These are phyloP conservation scores for Sylvietta virens DNA, from an alignment of 2,113 vertebrate genomes.

Conservation along the genomic window DNA sequence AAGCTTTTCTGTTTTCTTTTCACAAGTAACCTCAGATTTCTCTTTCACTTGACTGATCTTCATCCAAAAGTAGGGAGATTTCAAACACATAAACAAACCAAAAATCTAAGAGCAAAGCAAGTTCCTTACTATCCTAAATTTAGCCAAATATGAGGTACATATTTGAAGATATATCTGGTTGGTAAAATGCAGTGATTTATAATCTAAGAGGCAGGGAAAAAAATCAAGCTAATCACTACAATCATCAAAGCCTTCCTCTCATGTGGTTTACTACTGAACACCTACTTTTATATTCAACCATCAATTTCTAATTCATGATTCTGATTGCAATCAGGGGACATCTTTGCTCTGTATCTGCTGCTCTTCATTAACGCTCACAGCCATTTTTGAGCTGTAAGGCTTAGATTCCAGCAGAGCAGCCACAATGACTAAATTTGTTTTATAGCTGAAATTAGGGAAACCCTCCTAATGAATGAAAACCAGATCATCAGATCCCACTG, in stretches of 20 bases:
- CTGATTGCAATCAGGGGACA: conserved; percentile 61
- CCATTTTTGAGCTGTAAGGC: neutral
- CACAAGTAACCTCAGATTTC: neutral
- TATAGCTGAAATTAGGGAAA: neutral
- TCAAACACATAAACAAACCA: neutral
- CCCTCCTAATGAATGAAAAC: neutral
- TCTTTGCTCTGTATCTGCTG: neutral
- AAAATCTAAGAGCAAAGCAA: neutral
- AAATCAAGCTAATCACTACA: conserved; percentile 18
- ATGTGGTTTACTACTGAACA: neutral
- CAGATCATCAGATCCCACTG: neutral
- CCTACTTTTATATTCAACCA: conserved; percentile 5
- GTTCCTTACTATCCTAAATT: neutral
- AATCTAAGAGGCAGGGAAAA: neutral
- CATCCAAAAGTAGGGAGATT: neutral
- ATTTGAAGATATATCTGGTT: neutral
- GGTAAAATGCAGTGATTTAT: neutral
- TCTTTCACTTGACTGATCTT: neutral
- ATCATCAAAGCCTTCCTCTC: neutral
- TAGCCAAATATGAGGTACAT: neutral
- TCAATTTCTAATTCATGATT: conserved; percentile 8
- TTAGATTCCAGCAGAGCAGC: neutral
- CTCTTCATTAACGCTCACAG: conserved; percentile 2
- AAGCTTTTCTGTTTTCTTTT: neutral
- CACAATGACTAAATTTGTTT: neutral